phyloP scores from a whole-genome alignment of 1,140 invertebrate genomes.

The Rhopalosiphum padi region DNA sequence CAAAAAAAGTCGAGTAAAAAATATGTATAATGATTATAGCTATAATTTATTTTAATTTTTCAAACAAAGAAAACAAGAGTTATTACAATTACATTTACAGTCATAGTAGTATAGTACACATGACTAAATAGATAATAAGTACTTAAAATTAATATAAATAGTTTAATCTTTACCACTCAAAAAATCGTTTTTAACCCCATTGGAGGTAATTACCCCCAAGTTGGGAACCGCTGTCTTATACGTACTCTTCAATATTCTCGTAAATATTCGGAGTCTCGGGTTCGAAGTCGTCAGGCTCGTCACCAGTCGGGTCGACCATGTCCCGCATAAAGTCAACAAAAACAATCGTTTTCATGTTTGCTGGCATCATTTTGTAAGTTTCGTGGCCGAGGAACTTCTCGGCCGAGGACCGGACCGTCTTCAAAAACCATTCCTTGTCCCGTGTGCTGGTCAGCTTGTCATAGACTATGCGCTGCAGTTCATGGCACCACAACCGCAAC shows the following conservation, averaged over 20 bases:
- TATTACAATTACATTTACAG: no score
- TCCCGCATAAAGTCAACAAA: conserved; percentile 70
- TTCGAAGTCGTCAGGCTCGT: conserved; percentile 94
- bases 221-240: no score
- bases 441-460: conserved; percentile 81
- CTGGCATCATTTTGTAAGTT: conserved; percentile 73
- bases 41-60: no score
- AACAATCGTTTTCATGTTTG: conserved; percentile 65
- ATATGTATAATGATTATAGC: no score
- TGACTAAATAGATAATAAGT: no score
- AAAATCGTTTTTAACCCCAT: no score
- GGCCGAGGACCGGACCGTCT: conserved; percentile 72
- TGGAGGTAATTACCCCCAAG: no score
- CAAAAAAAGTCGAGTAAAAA: no score
- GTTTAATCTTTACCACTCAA: no score
- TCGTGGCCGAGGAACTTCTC: conserved; percentile 73
- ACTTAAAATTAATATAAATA: no score
- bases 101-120: no score
- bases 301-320: conserved; percentile 94
- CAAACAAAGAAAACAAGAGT: no score
- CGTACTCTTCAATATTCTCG: conserved; percentile 85
- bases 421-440: conserved; percentile 84
- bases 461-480: conserved; percentile 89
- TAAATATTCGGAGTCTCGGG: conserved; percentile 95
- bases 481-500: conserved; percentile 93